Evolutionary conservation across 2,113 vertebrate genomes (phyloP).

Genomic region (Anas platyrhynchos): DNA sequence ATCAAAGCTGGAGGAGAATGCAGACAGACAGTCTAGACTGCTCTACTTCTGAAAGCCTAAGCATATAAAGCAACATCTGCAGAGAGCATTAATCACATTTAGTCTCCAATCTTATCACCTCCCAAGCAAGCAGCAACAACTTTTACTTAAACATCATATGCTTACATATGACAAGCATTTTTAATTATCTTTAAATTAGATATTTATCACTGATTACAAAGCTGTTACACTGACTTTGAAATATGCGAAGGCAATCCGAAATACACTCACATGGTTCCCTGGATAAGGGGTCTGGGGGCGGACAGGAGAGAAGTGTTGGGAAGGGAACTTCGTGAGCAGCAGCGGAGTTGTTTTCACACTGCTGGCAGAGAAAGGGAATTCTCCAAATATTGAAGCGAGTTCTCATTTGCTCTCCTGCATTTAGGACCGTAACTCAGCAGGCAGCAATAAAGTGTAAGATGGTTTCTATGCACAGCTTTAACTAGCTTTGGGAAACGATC

Average conservation of each 20-base stretch:
- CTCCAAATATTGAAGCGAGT: neutral
- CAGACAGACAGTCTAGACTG: constrained; percentile 84
- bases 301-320: neutral
- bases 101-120: constrained; percentile 69
- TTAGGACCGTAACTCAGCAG: neutral
- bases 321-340: neutral
- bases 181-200: constrained; percentile 26
- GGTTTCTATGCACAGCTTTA: neutral
- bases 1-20: constrained; percentile 82
- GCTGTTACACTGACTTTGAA: neutral
- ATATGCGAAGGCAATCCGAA: neutral
- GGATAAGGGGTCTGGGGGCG: neutral
- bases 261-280: neutral
- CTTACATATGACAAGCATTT: neutral
- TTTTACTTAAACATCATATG: constrained; percentile 64
- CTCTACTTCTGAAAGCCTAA: constrained; percentile 73
- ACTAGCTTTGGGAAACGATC: neutral
- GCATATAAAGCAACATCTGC: constrained; percentile 84
- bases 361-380: neutral
- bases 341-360: neutral
- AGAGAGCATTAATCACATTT: constrained; percentile 82
- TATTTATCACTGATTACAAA: constrained; percentile 55
- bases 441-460: neutral
- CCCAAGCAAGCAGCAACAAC: constrained; percentile 61
- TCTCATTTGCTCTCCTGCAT: neutral